Evolutionary conservation across 2,888 invertebrate genomes (phyloP).

Genomic region (Sthenelais limicola): DNA sequence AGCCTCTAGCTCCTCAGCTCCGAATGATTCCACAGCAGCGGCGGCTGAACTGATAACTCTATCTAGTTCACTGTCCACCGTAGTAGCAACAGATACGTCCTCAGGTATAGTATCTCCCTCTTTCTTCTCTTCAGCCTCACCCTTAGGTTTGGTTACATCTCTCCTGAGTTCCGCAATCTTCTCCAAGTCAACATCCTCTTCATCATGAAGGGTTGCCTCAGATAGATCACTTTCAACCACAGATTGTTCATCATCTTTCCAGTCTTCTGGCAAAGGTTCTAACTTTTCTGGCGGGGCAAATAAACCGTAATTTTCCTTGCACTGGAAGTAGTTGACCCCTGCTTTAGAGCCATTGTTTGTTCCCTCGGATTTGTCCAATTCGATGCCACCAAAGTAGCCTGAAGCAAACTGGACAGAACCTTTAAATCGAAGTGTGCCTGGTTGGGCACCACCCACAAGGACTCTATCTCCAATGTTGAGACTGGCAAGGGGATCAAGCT

Average conservation of each 20-base stretch:
- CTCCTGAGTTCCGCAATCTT: constrained; percentile 13
- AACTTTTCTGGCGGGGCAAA: constrained; percentile 43
- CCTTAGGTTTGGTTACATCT: constrained; percentile 13
- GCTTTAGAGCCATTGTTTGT: constrained; percentile 59
- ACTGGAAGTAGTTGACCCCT: constrained; percentile 60
- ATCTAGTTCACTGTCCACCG: constrained; percentile 52
- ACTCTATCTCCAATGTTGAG: constrained; percentile 61
- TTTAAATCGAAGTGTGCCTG: constrained; percentile 60
- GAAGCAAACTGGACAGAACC: constrained; percentile 64
- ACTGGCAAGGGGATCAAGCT: constrained; percentile 55
- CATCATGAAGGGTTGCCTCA: constrained; percentile 40
- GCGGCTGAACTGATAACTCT: constrained; percentile 49
- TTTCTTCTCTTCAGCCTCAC: neutral
- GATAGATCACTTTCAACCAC: constrained; percentile 43
- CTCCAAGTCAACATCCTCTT: neutral
- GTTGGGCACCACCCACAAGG: constrained; percentile 56
- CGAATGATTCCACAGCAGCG: constrained; percentile 48
- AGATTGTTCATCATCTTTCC: constrained; percentile 15
- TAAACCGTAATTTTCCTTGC: constrained; percentile 56
- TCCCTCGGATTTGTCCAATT: constrained; percentile 59
- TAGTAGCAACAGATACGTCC: constrained; percentile 47
- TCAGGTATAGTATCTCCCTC: constrained; percentile 37
- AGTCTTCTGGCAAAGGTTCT: constrained; percentile 16
- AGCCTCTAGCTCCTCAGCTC: constrained; percentile 16
- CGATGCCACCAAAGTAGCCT: constrained; percentile 65